Conservation (phyloP, 2,797 vertebrate genomes). For the Sciurus carolinensis region DNA sequence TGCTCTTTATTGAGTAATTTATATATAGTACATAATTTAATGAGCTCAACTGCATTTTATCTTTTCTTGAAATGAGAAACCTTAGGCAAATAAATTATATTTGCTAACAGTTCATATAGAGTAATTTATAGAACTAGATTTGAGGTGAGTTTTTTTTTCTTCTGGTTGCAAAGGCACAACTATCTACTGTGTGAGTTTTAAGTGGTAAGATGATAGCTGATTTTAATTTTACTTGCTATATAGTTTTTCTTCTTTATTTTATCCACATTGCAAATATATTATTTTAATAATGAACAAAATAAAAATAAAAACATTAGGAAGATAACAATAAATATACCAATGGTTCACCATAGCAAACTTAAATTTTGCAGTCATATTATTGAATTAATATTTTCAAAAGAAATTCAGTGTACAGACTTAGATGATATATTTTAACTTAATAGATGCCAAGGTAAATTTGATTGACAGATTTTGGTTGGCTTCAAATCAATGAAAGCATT, state of each 20-base stretch:
- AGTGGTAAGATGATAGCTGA: not conserved
- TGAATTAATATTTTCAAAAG: slow-evolving; percentile 13
- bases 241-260: not conserved
- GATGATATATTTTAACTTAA: not conserved
- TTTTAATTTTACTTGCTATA: slow-evolving; percentile 14
- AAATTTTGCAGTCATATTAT: not conserved
- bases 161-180: not conserved
- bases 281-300: not conserved
- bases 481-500: not conserved
- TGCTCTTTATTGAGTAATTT: not conserved
- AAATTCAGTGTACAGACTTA: not conserved
- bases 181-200: not conserved
- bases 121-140: not conserved
- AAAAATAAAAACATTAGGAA: not conserved
- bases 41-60: not conserved
- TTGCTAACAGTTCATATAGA: not conserved
- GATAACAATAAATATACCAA: not conserved
- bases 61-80: not conserved
- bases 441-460: not conserved
- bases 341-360: not conserved
- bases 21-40: not conserved
- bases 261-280: not conserved
- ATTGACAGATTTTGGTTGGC: not conserved
- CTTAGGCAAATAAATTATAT: not conserved
- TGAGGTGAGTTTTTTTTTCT: not conserved